Evolutionary conservation across 2,113 vertebrate species (phyloP).

Genomic region (Empidonax traillii): DNA sequence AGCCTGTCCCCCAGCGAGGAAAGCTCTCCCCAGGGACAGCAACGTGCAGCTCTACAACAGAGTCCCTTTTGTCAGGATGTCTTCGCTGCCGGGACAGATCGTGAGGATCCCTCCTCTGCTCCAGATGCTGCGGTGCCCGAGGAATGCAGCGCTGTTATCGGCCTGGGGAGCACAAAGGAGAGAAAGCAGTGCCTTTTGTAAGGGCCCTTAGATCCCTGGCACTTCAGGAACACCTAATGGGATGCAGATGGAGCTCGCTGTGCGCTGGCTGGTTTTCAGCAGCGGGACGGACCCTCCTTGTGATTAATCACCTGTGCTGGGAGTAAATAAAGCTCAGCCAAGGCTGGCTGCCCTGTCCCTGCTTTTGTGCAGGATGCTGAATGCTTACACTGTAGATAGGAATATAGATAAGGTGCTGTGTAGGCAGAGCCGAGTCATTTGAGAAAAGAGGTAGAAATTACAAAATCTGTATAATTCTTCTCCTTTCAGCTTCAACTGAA

Average conservation of each 20-base stretch:
- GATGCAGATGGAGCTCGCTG: conserved; percentile 59
- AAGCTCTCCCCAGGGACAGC: not conserved
- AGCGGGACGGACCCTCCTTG: not conserved
- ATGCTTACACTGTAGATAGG: not conserved
- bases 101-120: not conserved
- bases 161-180: conserved; percentile 6
- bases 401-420: not conserved
- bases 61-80: not conserved
- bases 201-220: conserved; percentile 42
- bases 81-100: not conserved
- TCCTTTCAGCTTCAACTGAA: not conserved
- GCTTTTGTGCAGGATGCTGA: not conserved
- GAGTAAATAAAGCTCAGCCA: conserved; percentile 20
- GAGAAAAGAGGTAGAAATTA: not conserved
- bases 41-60: not conserved
- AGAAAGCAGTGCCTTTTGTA: not conserved
- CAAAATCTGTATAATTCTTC: not conserved
- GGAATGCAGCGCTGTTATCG: conserved; percentile 40
- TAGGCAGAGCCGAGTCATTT: not conserved
- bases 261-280: conserved; percentile 50
- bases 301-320: conserved; percentile 74
- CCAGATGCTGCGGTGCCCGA: not conserved
- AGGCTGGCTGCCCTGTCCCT: not conserved
- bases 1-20: not conserved
- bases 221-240: conserved; percentile 63